Base-by-base conservation (phyloP, 2,888 invertebrate species). In the Lasioglossum morio region DNA sequence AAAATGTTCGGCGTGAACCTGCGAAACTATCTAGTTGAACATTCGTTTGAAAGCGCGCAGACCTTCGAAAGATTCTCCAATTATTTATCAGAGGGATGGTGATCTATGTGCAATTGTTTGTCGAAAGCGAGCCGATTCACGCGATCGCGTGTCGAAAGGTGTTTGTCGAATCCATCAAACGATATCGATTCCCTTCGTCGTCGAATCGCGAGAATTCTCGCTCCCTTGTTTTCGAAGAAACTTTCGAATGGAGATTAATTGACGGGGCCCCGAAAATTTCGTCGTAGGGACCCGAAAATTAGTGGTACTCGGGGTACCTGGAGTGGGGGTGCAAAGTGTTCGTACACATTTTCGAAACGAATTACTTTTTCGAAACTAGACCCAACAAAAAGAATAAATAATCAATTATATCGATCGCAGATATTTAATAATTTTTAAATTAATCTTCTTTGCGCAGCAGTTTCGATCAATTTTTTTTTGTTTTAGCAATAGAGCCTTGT, bases 101-200 rank as follows among this genome's bases (percentile, higher is more conserved):
- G 12, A 8, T 37, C 27, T 63, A n/a, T 30, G n/a, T 70, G 70
- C 53, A 40, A 53, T 53, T 72, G 40, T 70, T 78, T 78, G 40
- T 69, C 3, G 30, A 70, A 57, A n/a, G 46, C 53, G 48, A 16
- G 37, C 23, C 46, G 53, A n/a, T 86, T 85, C 85, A 76, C 81
- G 86, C 85, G 85, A 86, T 86, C 85, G 86, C 86, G 77, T 85
- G 86, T 72, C 40, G 34, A 48, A n/a, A 37, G 46, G 7, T 57
- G 75, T 86, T 85, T 72, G 76, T 57, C 74, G 74, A 73, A 79
- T 37, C 19, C 63, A n/a, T 57, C 57, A n/a, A 84, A 83, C 63
- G 63, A 46, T 30, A 66, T 69, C 84, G 73, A 72, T 46, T 46
- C 27, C 14, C 48, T 30, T 10, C 34, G 34, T 73, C 72, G 12